A percentile compares a stretch with the other conserved stretches of the same genome.
phyloP scores from a whole-genome alignment of 2,888 invertebrate species.

The Augochlorella aurata region DNA sequence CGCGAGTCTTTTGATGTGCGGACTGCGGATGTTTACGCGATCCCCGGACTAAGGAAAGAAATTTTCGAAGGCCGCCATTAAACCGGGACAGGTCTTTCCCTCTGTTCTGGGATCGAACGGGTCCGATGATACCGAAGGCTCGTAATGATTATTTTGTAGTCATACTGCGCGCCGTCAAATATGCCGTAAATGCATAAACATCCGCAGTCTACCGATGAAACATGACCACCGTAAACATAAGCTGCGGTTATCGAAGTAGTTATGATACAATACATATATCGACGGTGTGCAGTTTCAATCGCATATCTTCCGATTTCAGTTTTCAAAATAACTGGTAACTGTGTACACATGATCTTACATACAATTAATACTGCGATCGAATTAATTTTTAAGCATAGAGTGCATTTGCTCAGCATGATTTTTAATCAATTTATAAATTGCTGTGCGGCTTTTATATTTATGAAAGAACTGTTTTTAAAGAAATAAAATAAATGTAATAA shows the following conservation, averaged over 20 bases:
- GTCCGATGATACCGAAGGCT: neutral
- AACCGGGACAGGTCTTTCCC: neutral
- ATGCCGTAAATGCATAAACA: constrained; percentile 19
- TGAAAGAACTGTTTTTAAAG: too few species aligned
- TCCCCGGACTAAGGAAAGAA: neutral
- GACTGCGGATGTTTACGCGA: constrained; percentile 13
- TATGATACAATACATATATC: constrained; percentile 22
- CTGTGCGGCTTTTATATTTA: too few species aligned
- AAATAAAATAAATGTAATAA: too few species aligned
- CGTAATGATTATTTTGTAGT: neutral
- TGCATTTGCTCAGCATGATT: too few species aligned
- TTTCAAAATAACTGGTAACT: neutral
- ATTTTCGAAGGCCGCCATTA: neutral
- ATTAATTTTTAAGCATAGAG: too few species aligned
- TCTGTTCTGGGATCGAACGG: neutral
- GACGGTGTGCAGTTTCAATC: constrained; percentile 1
- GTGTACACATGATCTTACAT: neutral
- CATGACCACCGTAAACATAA: constrained; percentile 23
- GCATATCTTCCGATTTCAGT: neutral
- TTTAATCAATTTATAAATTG: too few species aligned
- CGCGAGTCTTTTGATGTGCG: constrained; percentile 1
- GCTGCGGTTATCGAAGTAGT: constrained; percentile 14
- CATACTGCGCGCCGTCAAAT: neutral
- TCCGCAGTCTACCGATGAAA: constrained; percentile 31
- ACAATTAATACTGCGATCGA: too few species aligned